phyloP scores from a whole-genome alignment of 2,113 vertebrate species.

The Thalassoma bifasciatum region DNA sequence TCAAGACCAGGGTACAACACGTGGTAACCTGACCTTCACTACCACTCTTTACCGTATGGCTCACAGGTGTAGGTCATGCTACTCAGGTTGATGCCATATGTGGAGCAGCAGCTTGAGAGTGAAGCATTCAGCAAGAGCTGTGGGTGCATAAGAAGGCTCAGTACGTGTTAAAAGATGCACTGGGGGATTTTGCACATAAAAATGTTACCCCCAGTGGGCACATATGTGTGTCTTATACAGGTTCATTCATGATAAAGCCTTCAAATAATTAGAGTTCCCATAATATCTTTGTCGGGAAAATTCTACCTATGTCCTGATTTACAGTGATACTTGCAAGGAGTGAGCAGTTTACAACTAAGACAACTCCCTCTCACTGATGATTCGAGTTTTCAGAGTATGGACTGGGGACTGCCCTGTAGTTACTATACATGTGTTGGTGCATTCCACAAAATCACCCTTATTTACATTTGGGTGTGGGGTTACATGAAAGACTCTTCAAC shows the following conservation, averaged over 20 bases:
- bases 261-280: neutral
- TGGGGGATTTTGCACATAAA: slow-evolving; percentile 8
- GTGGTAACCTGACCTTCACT: slow-evolving; percentile 65
- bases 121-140: slow-evolving; percentile 1
- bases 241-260: neutral
- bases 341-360: too few species aligned
- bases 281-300: too few species aligned
- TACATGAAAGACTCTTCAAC: too few species aligned
- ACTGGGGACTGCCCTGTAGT: too few species aligned
- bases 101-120: neutral
- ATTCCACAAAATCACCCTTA: too few species aligned
- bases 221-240: neutral
- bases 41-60: slow-evolving; percentile 40
- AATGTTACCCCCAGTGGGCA: slow-evolving; percentile 5
- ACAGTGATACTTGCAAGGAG: too few species aligned
- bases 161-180: neutral
- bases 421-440: too few species aligned
- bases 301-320: too few species aligned
- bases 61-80: slow-evolving; percentile 55
- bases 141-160: slow-evolving; percentile 5
- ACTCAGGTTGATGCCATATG: slow-evolving; percentile 35
- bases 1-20: slow-evolving; percentile 59
- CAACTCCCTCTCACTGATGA: too few species aligned
- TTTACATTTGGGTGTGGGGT: too few species aligned
- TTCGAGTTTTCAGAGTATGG: too few species aligned